These are phyloP conservation scores for Peromyscus melanophrys DNA, from an alignment of 2,797 vertebrate genomes.

Conservation along the genomic window DNA sequence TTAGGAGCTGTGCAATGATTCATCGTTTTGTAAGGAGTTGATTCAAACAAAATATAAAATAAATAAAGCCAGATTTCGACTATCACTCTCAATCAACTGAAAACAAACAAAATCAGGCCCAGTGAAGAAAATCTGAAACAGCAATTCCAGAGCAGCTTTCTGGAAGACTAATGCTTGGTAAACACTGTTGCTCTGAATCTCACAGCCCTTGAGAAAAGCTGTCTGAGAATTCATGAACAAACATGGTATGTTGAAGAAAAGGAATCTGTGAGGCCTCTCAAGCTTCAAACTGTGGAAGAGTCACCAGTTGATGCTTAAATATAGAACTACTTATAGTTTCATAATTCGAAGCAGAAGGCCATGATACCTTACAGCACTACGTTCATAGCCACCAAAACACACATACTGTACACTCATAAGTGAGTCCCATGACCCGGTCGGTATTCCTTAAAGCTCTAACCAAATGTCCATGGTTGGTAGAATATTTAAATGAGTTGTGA, in stretches of 20 bases:
- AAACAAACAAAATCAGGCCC: conserved; percentile 61
- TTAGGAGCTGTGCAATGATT: background rate
- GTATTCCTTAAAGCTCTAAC: background rate
- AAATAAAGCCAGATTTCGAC: conserved; percentile 68
- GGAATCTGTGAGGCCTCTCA: background rate
- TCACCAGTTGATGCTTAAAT: background rate
- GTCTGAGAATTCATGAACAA: conserved; percentile 59
- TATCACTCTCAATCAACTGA: conserved; percentile 70
- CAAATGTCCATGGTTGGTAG: background rate
- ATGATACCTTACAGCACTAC: background rate
- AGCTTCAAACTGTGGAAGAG: conserved; percentile 47
- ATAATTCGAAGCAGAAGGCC: conserved; percentile 1
- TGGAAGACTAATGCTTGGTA: conserved; percentile 56
- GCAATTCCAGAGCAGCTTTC: conserved; percentile 67
- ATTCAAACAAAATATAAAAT: conserved; percentile 32
- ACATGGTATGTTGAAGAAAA: background rate
- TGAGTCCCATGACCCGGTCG: background rate
- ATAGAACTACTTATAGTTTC: background rate
- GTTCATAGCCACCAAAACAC: background rate
- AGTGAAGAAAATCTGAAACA: conserved; percentile 43
- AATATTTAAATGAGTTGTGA: background rate
- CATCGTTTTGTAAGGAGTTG: conserved; percentile 59
- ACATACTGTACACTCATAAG: background rate
- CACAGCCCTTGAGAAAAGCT: conserved; percentile 47
- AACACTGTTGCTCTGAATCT: conserved; percentile 59